These are phyloP conservation scores for Chlamydotis undulata DNA, from an alignment of 2,113 vertebrate genomes.

Conservation along the genomic window DNA sequence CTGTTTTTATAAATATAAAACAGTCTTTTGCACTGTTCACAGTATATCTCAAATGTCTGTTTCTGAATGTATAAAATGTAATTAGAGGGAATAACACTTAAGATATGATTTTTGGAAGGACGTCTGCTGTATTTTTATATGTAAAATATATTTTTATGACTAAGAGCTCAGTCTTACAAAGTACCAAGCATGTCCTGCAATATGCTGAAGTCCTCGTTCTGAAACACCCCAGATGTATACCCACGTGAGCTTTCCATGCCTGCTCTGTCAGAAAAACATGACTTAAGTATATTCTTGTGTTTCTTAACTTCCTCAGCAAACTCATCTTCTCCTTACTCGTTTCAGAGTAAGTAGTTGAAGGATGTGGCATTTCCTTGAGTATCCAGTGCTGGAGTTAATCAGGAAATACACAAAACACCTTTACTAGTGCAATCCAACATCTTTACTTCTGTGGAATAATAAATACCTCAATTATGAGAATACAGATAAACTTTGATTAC, in stretches of 20 bases:
- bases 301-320: not conserved
- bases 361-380: not conserved
- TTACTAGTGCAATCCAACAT: not conserved
- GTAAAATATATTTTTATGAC: slow-evolving; percentile 31
- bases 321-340: not conserved
- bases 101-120: slow-evolving; percentile 57
- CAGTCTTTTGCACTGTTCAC: slow-evolving; percentile 74
- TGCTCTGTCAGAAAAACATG: not conserved
- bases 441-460: slow-evolving; percentile 34
- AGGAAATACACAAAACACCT: not conserved
- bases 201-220: not conserved
- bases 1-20: slow-evolving; percentile 39
- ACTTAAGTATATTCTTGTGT: not conserved
- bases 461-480: slow-evolving; percentile 39
- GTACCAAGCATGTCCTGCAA: not conserved
- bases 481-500: not conserved
- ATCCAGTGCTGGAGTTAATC: not conserved
- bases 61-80: slow-evolving; percentile 62
- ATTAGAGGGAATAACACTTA: slow-evolving; percentile 55
- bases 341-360: not conserved
- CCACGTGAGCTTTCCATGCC: not conserved
- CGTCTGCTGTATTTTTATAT: slow-evolving; percentile 74
- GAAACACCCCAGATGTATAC: not conserved
- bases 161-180: not conserved
- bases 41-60: slow-evolving; percentile 47